Base-by-base conservation (phyloP, 2,888 invertebrate genomes). In the Helicoverpa assulta region DNA sequence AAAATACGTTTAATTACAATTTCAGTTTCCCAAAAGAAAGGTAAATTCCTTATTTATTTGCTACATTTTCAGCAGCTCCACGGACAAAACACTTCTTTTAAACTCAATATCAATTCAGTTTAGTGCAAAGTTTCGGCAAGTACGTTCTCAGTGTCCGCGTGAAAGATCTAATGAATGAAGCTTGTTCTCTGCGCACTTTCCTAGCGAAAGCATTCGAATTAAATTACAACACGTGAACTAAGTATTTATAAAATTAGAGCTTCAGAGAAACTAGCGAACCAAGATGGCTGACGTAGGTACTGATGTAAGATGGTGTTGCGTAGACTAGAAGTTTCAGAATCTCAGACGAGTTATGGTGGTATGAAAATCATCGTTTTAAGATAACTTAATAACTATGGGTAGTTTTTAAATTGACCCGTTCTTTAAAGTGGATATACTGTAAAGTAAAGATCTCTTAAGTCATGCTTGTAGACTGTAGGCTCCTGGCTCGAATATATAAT, bases 221-320 rank as follows among this genome's bases (percentile, higher is more conserved):
- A 84, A 88, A 89, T 89, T 88, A 88, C 83, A 81, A 81, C 81
- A 83, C 76, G 76, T 77, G 74, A 73, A 80, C 75, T 76, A 79
- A 84, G 81, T 79, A 81, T 82, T 86, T 82, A 84, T 81, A 82
- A 80, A 83, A 86, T 87, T 81, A 78, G 79, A 69, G 76, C 70
- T 77, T 61, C 71, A 74, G 70, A 29, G 43, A 56, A 69, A 43
- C 60, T 56, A 53, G 57, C 51, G 58, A 73, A 68, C 63, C 63
- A 65, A 77, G 78, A 73, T 58, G 76, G 26, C 26, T 26, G 26
- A 26, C 4, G 26, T 26, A 26, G 26, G 21, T 21, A 26, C 26
- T 26, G 21, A 21, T 21, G 21, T 21, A 21, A 21, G 73, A 51
- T 33, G 51, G 54, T 52, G 70, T 47, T 65, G 21, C 33, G n/a